These are phyloP conservation scores for Astyanax mexicanus DNA, from an alignment of 2,797 vertebrate species.

Conservation along the genomic window DNA sequence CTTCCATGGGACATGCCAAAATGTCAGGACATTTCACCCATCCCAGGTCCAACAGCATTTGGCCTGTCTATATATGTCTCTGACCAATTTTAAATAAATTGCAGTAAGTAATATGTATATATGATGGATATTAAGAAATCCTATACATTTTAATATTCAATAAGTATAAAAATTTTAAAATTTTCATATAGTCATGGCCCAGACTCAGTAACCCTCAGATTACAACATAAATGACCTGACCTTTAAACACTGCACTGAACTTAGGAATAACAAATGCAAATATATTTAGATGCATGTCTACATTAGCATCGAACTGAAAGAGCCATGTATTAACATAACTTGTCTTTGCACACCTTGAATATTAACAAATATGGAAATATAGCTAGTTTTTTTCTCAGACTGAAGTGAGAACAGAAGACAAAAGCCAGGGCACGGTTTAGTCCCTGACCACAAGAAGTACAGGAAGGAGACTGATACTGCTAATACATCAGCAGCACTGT, in stretches of 20 bases:
- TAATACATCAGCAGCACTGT: neutral
- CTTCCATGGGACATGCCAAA: too few species aligned
- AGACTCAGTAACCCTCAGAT: neutral
- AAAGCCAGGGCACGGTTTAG: neutral
- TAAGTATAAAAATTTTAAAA: too few species aligned
- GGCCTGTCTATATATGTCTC: too few species aligned
- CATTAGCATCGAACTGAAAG: slow-evolving; percentile 4
- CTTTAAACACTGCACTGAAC: neutral
- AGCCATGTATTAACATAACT: slow-evolving; percentile 5
- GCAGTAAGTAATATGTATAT: too few species aligned
- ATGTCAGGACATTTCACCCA: too few species aligned
- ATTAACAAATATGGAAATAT: slow-evolving; percentile 2
- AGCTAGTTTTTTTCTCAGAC: neutral
- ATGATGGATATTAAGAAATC: too few species aligned
- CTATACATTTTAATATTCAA: too few species aligned
- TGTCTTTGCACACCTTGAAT: neutral
- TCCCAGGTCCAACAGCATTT: too few species aligned
- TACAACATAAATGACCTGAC: slow-evolving; percentile 10
- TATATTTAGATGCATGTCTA: neutral
- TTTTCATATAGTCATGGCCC: neutral
- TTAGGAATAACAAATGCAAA: slow-evolving; percentile 7
- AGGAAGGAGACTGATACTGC: neutral
- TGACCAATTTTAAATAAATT: too few species aligned
- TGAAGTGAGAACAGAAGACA: neutral
- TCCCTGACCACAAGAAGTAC: neutral